Percentiles rank a stretch among this genome's conserved stretches.
These are phyloP conservation scores for Drosophila mayaguana DNA, from an alignment of 2,888 invertebrate genomes.

Conservation along the genomic window DNA sequence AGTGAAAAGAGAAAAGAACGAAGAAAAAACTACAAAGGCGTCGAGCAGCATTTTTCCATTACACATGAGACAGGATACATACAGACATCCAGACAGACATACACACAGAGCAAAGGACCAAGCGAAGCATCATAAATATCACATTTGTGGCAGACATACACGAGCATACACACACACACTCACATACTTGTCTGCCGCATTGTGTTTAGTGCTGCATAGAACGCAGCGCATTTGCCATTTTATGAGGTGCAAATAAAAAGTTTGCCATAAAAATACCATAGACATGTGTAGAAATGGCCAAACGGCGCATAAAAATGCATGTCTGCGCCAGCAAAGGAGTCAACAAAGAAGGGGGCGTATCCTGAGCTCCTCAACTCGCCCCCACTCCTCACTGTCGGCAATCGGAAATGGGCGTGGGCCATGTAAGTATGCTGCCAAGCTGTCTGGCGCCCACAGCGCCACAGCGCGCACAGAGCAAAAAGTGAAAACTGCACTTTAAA, in stretches of 20 bases:
- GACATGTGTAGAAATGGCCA: conserved; percentile 66
- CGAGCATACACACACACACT: conserved; percentile 1
- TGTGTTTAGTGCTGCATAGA: conserved; percentile 74
- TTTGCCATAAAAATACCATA: conserved; percentile 80
- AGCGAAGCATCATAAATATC: conserved; percentile 72
- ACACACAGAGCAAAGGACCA: conserved; percentile 3
- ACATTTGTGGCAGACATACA: conserved; percentile 73
- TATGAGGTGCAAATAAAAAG: conserved; percentile 85
- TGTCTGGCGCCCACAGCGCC: conserved; percentile 32
- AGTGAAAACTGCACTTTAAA: conserved; percentile 41
- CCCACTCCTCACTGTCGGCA: not conserved
- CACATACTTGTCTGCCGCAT: conserved; percentile 42
- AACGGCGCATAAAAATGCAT: conserved; percentile 72
- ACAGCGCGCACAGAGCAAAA: conserved; percentile 12
- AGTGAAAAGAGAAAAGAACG: not conserved
- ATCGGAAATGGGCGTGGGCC: conserved; percentile 58
- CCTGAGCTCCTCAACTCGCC: conserved; percentile 8
- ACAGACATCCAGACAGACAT: conserved; percentile 3
- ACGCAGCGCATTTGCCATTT: conserved; percentile 81
- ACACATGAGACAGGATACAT: conserved; percentile 34
- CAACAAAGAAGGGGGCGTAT: conserved; percentile 21
- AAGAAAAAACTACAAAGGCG: conserved; percentile 13
- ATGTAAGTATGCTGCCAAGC: conserved; percentile 31
- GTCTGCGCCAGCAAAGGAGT: conserved; percentile 51
- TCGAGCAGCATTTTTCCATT: conserved; percentile 50